These are phyloP conservation scores for Chrysomela aeneicollis DNA, from an alignment of 2,888 invertebrate species.

Conservation along the genomic window DNA sequence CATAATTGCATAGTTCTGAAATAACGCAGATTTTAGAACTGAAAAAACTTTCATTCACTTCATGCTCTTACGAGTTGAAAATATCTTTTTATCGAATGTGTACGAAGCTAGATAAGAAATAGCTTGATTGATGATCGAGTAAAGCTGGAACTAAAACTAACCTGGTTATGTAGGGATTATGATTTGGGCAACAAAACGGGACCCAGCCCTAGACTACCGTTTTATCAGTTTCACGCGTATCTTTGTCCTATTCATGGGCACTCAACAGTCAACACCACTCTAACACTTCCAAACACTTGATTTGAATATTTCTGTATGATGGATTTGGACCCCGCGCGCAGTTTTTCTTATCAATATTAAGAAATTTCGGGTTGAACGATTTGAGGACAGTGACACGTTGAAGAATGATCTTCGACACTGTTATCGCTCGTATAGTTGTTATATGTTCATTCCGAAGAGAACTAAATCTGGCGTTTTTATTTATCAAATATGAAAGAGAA, in stretches of 20 bases:
- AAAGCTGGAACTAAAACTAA: conserved; percentile 22
- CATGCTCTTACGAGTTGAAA: too few species aligned
- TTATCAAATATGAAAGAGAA: conserved; percentile 41
- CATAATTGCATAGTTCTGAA: too few species aligned
- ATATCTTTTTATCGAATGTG: too few species aligned
- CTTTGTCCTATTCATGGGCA: conserved; percentile 35
- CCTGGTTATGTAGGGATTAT: conserved; percentile 11
- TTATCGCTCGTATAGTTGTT: conserved; percentile 44
- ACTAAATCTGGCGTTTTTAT: conserved; percentile 39
- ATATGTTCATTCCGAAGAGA: conserved; percentile 36
- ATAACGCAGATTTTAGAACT: too few species aligned
- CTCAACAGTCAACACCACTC: conserved; percentile 44
- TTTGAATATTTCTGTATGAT: neutral
- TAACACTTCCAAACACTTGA: conserved; percentile 30
- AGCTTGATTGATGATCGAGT: neutral
- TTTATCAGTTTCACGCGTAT: conserved; percentile 20
- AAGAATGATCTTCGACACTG: conserved; percentile 51
- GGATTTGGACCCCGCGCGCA: conserved; percentile 13
- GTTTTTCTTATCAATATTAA: conserved; percentile 32
- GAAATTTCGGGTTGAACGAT: conserved; percentile 43
- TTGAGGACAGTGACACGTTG: conserved; percentile 51
- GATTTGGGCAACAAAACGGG: conserved; percentile 1
- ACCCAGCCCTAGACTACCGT: conserved; percentile 12
- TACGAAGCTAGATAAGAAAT: too few species aligned
- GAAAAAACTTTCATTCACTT: too few species aligned